Evolutionary conservation across 2,888 invertebrate genomes (phyloP).

Genomic region (Pocota personata): DNA sequence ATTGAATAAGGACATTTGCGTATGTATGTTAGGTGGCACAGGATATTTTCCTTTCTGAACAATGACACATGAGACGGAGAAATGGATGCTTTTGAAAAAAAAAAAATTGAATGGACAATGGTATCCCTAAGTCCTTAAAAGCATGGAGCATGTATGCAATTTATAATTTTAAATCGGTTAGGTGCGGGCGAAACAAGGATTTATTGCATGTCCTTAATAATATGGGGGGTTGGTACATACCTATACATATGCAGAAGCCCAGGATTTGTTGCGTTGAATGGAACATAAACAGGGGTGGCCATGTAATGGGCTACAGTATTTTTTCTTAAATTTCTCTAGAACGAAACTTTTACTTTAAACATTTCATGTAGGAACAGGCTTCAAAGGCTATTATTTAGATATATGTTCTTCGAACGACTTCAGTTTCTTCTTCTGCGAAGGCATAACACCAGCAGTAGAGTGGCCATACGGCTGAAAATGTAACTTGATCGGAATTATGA

Average conservation of each 20-base stretch:
- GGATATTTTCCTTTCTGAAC: slow-evolving; percentile 3
- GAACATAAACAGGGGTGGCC: background rate
- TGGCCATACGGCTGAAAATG: too few species aligned
- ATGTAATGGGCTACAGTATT: background rate
- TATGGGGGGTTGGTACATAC: background rate
- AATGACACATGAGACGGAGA: slow-evolving; percentile 43
- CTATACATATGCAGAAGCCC: background rate
- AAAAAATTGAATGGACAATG: slow-evolving; percentile 25
- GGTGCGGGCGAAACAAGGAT: slow-evolving; percentile 48
- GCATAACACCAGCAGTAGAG: too few species aligned
- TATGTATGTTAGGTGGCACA: slow-evolving; percentile 1
- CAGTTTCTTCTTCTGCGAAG: too few species aligned
- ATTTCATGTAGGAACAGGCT: background rate
- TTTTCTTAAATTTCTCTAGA: background rate
- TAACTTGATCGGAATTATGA: too few species aligned
- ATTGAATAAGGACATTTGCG: slow-evolving; percentile 37
- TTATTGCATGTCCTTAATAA: slow-evolving; percentile 54
- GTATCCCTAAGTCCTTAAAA: slow-evolving; percentile 51
- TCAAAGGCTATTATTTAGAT: background rate
- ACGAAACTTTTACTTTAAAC: background rate
- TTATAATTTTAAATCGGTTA: slow-evolving; percentile 65
- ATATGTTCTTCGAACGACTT: too few species aligned
- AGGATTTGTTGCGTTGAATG: background rate
- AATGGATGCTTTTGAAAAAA: slow-evolving; percentile 16
- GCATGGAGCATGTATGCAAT: slow-evolving; percentile 55